A percentile compares a stretch with the other conserved stretches of the same genome.
Conservation (phyloP, 2,797 vertebrate genomes). For the Acanthiza pusilla region DNA sequence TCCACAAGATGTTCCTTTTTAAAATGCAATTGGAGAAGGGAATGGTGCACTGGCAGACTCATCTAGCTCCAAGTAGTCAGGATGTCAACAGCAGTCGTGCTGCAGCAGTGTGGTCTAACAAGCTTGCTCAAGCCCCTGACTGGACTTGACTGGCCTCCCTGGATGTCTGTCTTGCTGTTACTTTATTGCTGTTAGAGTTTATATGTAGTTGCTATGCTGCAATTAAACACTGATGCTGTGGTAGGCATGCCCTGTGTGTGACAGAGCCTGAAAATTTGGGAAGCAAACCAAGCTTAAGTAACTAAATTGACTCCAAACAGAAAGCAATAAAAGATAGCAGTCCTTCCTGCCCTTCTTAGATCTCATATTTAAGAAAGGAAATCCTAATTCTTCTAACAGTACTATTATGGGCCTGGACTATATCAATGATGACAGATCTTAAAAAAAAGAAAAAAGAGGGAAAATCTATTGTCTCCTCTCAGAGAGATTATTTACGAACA, state of each 20-base stretch:
- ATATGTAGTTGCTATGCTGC: background rate
- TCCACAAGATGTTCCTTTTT: background rate
- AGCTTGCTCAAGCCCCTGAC: background rate
- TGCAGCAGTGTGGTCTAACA: background rate
- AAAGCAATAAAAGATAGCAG: background rate
- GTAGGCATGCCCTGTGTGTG: background rate
- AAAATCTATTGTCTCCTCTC: background rate
- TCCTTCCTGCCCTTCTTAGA: background rate
- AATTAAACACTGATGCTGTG: background rate
- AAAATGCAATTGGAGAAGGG: background rate
- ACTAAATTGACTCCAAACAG: background rate
- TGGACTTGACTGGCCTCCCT: background rate
- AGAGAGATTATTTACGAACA: background rate
- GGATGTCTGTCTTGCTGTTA: background rate
- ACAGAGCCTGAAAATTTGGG: background rate
- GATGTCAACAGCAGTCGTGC: background rate
- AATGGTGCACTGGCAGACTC: background rate
- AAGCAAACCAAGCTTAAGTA: background rate
- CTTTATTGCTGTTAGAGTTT: background rate
- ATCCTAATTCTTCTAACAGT: background rate
- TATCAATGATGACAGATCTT: background rate
- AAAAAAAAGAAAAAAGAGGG: fast-evolving
- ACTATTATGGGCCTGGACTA: background rate
- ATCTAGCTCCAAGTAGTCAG: background rate
- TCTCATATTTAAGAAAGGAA: background rate